phyloP scores from a whole-genome alignment of 2,797 vertebrate genomes.

The Babyrousa celebensis region DNA sequence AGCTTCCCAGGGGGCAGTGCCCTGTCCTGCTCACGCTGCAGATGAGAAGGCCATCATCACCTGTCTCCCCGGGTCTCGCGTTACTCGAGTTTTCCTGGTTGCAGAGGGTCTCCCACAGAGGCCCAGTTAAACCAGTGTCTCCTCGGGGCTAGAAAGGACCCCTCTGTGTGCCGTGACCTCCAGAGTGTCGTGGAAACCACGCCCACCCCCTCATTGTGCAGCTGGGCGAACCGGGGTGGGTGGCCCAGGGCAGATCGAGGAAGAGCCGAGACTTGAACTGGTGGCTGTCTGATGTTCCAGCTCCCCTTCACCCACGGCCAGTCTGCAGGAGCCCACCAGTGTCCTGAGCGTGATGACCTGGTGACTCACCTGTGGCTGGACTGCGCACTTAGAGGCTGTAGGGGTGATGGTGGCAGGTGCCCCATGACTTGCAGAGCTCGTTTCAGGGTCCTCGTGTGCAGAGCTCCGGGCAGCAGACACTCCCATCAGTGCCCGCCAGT shows the following conservation, averaged over 20 bases:
- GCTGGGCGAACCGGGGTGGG: background rate
- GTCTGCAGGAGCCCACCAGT: background rate
- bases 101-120: background rate
- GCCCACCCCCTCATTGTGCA: background rate
- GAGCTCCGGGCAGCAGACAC: background rate
- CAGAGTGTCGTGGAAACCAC: background rate
- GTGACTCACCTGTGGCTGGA: too few species aligned
- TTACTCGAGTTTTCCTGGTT: background rate
- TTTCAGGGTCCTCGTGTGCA: background rate
- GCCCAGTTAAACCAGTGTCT: background rate
- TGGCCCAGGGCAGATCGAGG: background rate
- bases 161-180: background rate
- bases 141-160: background rate
- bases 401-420: background rate
- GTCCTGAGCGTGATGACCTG: background rate
- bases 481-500: background rate
- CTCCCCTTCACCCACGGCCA: background rate
- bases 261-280: background rate
- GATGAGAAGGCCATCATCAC: background rate
- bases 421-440: background rate
- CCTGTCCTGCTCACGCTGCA: background rate
- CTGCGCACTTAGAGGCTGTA: background rate
- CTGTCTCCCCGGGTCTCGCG: background rate
- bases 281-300: too few species aligned
- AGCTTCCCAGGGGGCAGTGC: fast-evolving